Base-by-base conservation (phyloP, 2,888 invertebrate species). In the Eristalinus sepulchralis region DNA sequence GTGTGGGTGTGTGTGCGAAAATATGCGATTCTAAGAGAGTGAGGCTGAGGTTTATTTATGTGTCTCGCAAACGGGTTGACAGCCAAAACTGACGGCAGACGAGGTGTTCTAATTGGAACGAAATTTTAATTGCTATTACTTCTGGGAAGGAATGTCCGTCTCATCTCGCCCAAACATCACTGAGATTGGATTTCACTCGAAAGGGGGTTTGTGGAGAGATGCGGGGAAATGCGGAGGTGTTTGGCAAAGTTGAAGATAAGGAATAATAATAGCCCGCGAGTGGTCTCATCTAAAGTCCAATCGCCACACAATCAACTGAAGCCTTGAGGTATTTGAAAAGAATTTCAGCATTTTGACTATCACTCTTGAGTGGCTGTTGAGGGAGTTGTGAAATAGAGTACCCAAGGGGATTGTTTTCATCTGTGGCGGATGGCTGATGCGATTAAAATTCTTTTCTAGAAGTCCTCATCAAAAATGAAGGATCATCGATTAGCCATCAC, bases 101-200 rank as follows among this genome's bases (percentile, higher is more conserved):
- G 11, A 31, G 31, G 47, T 66, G 47, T 17, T 13, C 47, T 27
- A 47, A 55, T 34, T 67, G 22, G 53, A 33, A 9, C 53, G 11
- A n/a, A 55, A 67, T 67, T 67, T 67, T 67, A 67, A 67, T 67
- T 67, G 31, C 27, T 20, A 17, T 13, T 55, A 27, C 67, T 17
- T 6, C 67, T 67, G 53, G 53, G 55, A 55, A 10, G 13, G 10
- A 10, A 1, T 10, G 20, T 6, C 1, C 20, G 55, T 11, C 10
- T 1, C 6, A 22, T 4, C 10, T 22, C 20, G 10, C 55, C n/a
- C n/a, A n/a, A 55, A 55, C 11, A 10, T n/a, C n/a, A n/a, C n/a
- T n/a, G n/a, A 3, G 39, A 39, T 39, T 39, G 5, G 39, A n/a
- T 36, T 36, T 13, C 36, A 36, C n/a, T n/a, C n/a, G n/a, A n/a